Percentiles rank a stretch among this genome's conserved stretches.
phyloP scores from a whole-genome alignment of 2,113 vertebrate species.

The Strigops habroptila region DNA sequence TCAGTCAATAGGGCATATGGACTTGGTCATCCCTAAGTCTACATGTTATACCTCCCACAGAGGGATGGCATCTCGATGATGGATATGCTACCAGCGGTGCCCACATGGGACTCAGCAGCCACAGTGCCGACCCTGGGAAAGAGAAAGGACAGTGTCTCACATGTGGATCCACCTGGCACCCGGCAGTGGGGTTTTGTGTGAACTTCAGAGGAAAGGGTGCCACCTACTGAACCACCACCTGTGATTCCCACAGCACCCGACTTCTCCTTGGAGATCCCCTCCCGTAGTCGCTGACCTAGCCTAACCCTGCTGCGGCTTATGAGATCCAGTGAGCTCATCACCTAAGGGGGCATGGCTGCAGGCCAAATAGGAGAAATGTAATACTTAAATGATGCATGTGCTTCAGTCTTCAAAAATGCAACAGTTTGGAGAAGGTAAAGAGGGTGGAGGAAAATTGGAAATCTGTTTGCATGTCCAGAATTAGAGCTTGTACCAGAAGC shows the following conservation, averaged over 20 bases:
- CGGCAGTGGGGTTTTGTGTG: not conserved
- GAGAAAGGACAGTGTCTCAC: not conserved
- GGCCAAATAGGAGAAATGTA: conserved; percentile 61
- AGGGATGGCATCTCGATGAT: not conserved
- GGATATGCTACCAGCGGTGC: fast-evolving
- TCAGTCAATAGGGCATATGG: not conserved
- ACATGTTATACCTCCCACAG: not conserved
- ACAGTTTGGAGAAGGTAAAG: not conserved
- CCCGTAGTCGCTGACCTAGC: not conserved
- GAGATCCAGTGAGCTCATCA: conserved; percentile 44
- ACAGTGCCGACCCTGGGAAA: fast-evolving
- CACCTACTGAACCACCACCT: conserved; percentile 5
- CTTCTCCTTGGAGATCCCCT: conserved; percentile 19
- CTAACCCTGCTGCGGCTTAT: conserved; percentile 25
- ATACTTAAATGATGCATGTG: conserved; percentile 33
- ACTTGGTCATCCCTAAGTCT: not conserved
- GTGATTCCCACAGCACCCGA: not conserved
- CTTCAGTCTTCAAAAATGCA: conserved; percentile 22
- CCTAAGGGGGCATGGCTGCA: conserved; percentile 38
- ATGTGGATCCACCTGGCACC: fast-evolving
- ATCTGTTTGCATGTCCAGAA: not conserved
- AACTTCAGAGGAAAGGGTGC: conserved; percentile 6
- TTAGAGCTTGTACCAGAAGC: not conserved
- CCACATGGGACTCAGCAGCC: not conserved
- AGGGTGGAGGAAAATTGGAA: not conserved